These are phyloP conservation scores for Ficedula albicollis DNA, from an alignment of 2,797 vertebrate genomes.

Conservation along the genomic window DNA sequence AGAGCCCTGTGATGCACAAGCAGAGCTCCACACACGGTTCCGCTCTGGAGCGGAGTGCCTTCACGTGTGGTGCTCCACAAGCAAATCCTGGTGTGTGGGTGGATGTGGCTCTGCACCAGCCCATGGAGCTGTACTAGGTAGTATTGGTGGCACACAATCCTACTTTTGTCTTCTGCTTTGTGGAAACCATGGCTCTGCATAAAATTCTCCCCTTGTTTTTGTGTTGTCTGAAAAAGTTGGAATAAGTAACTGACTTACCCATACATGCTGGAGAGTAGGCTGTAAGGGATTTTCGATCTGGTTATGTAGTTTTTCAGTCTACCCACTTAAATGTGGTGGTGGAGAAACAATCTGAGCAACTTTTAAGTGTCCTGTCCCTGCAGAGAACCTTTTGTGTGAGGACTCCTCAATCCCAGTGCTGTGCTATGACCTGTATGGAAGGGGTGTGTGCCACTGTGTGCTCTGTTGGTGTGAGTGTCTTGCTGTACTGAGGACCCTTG, in stretches of 20 bases:
- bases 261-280: rapidly evolving
- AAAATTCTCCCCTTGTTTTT: neutral
- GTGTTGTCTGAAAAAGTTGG: rapidly evolving
- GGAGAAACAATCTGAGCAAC: neutral
- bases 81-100: neutral
- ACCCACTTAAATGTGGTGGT: rapidly evolving
- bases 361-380: neutral
- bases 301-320: neutral
- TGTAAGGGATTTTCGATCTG: neutral
- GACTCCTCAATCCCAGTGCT: neutral
- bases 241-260: neutral
- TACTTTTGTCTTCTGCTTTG: neutral
- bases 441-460: neutral
- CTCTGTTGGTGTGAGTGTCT: rapidly evolving
- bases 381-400: rapidly evolving
- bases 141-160: neutral
- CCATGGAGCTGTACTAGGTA: neutral
- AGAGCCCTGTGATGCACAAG: neutral
- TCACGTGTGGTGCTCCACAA: neutral
- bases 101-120: neutral
- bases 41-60: neutral
- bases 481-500: neutral
- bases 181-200: neutral
- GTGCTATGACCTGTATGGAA: neutral
- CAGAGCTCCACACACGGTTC: neutral